A percentile compares a stretch with the other conserved stretches of the same genome.
Conservation (phyloP, 2,113 vertebrate genomes). For the Cygnus buccinator region DNA sequence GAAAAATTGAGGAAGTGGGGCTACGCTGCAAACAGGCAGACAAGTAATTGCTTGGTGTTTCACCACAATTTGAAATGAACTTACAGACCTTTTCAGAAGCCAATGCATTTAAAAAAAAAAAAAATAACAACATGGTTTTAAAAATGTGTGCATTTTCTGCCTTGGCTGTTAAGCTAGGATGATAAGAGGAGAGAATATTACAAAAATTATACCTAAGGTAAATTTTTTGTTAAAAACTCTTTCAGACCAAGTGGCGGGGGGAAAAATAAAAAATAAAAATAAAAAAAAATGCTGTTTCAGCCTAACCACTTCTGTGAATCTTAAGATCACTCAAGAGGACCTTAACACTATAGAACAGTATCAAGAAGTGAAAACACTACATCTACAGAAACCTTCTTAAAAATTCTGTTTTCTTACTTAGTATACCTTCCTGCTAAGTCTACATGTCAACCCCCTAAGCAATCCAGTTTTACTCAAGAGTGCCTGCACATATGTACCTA, state of each 20-base stretch:
- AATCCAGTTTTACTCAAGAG: not conserved
- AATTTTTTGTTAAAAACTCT: not conserved
- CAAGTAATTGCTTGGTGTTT: not conserved
- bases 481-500: not conserved
- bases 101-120: not conserved
- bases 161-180: not conserved
- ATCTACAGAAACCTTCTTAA: not conserved
- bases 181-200: not conserved
- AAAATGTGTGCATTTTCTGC: not conserved
- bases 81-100: not conserved
- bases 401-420: not conserved
- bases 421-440: not conserved
- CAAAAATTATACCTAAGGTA: not conserved
- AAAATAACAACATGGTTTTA: not conserved
- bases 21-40: not conserved
- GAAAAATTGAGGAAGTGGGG: not conserved
- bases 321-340: not conserved
- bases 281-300: not conserved
- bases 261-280: not conserved
- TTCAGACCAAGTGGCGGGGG: too few species aligned
- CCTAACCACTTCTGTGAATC: not conserved
- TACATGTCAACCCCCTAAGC: not conserved
- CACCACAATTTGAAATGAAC: not conserved
- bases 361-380: not conserved
- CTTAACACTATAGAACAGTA: not conserved